Evolutionary conservation across 2,888 invertebrate genomes (phyloP), one percentile per base, ranked within the genome.

Genomic region (Poecilus cupreus): DNA sequence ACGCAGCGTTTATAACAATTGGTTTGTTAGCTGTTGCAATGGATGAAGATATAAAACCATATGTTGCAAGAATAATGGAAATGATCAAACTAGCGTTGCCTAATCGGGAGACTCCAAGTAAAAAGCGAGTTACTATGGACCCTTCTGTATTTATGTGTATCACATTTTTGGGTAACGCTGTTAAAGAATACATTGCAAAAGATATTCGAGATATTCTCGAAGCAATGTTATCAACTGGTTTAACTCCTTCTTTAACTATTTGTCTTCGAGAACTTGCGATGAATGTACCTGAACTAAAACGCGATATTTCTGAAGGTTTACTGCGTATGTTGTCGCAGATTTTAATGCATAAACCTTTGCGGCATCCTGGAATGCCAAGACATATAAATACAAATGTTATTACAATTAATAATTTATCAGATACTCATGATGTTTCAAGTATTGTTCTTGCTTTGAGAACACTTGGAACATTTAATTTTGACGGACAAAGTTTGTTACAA

Each of bases 61-160:
- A 96, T 87, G 91, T 98, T 20, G 93, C 94, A 0, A 93, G 93
- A 86, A 96, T 98, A 82, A 96, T 98, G 95, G 96, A 96, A 85
- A 92, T 97, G 39, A 84, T 87, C 5, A 87, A 86, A 83, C 79
- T 83, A 3, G 84, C 87, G 4, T 85, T 89, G 18, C 97, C 98
- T 0, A 91, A 94, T 0, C 92, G 94, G 86, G 96, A 96, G 84
- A 91, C 93, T 0, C 92, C 95, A 20, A 94, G 93, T 82, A 97
- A 96, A 87, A 96, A 96, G 86, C 92, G 94, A 83, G 89, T 91
- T 2, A 90, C 91, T 24, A 91, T 95, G 72, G 98, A 99, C 87
- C 96, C 97, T 0, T 94, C 96, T 0, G 95, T 98, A 70, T 98
- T 98, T 88, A 95, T 96, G 26, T 99, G 98, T 88, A 95, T 99